Conservation (phyloP, 2,888 invertebrate genomes). For the Ormyrus rosae region DNA sequence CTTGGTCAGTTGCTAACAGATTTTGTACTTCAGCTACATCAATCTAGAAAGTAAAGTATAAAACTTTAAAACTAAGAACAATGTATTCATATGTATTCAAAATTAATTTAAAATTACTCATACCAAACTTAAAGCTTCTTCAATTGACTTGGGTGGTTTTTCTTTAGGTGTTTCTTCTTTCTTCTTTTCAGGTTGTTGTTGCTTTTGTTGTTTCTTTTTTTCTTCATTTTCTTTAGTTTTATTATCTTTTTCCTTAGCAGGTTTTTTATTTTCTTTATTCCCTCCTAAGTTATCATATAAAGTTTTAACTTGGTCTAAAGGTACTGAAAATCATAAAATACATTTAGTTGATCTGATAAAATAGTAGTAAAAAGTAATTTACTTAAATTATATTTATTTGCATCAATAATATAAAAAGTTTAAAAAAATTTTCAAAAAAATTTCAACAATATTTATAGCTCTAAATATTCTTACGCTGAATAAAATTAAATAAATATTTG, state of each 20-base stretch:
- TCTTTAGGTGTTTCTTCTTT: conserved; percentile 78
- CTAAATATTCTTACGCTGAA: background rate
- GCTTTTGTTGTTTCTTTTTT: conserved; percentile 76
- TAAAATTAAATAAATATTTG: background rate
- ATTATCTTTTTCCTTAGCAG: conserved; percentile 70
- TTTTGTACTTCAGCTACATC: conserved; percentile 79
- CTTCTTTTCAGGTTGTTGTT: conserved; percentile 76
- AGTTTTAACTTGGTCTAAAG: conserved; percentile 82
- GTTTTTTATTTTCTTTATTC: conserved; percentile 80
- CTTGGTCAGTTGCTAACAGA: conserved; percentile 79
- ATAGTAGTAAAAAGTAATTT: background rate
- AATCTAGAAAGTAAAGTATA: conserved; percentile 76
- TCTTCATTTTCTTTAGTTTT: conserved; percentile 77
- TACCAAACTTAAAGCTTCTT: conserved; percentile 81
- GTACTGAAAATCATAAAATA: conserved; percentile 77
- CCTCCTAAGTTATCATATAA: conserved; percentile 81
- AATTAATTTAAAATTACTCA: conserved; percentile 59
- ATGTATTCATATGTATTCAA: background rate
- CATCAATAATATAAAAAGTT: background rate
- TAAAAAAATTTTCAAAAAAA: background rate
- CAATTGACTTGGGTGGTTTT: conserved; percentile 82
- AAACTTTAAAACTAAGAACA: background rate
- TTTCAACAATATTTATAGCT: conserved; percentile 16
- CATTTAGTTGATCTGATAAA: background rate
- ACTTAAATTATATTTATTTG: background rate